Conservation (phyloP, 1,140 invertebrate species). For the Bombus vancouverensis region DNA sequence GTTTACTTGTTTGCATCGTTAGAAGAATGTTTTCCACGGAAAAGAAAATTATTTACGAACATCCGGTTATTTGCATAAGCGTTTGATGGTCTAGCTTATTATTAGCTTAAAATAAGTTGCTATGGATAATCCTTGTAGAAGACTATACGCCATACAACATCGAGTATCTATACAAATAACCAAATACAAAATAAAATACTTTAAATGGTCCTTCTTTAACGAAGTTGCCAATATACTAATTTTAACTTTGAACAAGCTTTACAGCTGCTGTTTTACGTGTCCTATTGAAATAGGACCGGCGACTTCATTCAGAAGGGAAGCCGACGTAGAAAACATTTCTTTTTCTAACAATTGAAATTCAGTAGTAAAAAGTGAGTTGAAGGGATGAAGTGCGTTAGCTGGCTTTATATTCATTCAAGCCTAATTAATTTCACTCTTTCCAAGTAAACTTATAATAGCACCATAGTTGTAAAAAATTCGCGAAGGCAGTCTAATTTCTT, state of each 20-base stretch:
- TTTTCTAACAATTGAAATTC: neutral
- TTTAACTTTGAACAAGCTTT: neutral
- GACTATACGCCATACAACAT: neutral
- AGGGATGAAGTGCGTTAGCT: neutral
- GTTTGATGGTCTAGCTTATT: neutral
- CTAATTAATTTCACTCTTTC: neutral
- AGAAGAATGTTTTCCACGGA: neutral
- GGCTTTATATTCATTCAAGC: neutral
- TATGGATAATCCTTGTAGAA: neutral
- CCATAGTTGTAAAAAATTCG: neutral
- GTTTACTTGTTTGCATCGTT: neutral
- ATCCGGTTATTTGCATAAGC: neutral
- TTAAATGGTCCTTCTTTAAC: neutral
- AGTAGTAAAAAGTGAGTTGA: neutral
- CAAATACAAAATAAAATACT: neutral
- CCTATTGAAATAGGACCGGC: neutral
- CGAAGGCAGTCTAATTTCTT: neutral
- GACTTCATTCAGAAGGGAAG: neutral
- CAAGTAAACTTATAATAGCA: constrained; percentile 20
- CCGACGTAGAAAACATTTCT: neutral
- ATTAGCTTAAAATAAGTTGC: neutral
- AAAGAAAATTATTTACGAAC: neutral
- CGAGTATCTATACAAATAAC: neutral
- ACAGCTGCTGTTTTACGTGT: neutral
- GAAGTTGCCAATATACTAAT: no score